Conservation (phyloP, 2,888 invertebrate species). For the Kryphioiulus occultus region DNA sequence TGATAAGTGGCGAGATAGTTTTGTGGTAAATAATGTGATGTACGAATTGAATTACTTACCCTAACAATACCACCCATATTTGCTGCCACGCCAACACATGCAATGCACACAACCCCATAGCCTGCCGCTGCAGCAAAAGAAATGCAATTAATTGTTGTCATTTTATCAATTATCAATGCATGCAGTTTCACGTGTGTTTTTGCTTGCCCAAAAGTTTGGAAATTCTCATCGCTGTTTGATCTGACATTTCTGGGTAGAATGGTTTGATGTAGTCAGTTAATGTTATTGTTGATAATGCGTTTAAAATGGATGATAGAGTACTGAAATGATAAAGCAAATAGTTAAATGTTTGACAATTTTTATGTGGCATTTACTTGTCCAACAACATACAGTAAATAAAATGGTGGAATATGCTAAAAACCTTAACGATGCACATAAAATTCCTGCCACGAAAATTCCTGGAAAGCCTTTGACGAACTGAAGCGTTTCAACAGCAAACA, state of each 20-base stretch:
- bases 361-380: too few species aligned
- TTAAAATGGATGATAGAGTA: slow-evolving; percentile 48
- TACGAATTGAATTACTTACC: neutral
- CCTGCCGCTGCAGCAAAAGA: neutral
- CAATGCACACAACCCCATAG: slow-evolving; percentile 48
- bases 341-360: neutral
- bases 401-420: neutral
- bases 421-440: slow-evolving; percentile 50
- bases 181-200: neutral
- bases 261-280: slow-evolving; percentile 50
- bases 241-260: slow-evolving; percentile 46
- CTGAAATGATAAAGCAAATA: slow-evolving; percentile 21
- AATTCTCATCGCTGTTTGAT: slow-evolving; percentile 9
- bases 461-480: slow-evolving; percentile 46
- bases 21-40: neutral
- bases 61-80: slow-evolving; percentile 49
- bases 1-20: neutral
- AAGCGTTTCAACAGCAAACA: slow-evolving; percentile 50
- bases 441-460: slow-evolving; percentile 49
- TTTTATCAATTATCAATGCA: neutral
- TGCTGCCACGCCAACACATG: slow-evolving; percentile 39
- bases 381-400: too few species aligned
- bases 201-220: slow-evolving; percentile 49
- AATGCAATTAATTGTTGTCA: neutral
- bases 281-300: slow-evolving; percentile 48